Evolutionary conservation across 2,888 invertebrate species (phyloP), one percentile per base, ranked within the genome.

Genomic region (Cantharis flavilabris): DNA sequence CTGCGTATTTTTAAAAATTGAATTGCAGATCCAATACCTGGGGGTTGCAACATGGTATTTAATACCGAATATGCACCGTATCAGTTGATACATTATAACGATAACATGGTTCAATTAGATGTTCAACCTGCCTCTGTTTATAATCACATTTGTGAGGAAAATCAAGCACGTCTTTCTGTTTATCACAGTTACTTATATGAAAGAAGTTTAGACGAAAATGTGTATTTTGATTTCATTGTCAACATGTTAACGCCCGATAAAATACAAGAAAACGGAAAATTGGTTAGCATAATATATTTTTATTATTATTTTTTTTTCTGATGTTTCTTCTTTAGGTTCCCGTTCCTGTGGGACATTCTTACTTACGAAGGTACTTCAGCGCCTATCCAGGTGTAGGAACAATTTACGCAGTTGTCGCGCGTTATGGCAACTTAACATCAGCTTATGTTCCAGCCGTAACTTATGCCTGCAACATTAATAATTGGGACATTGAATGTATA

Each of bases 21-120:
- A n/a, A 49, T 72, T 65, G 78, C 87, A 95, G 95, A 92, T 85
- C 95, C 95, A 0, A 88, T 94, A 80, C 95, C 95, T 16, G 96
- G 96, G 62, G 95, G 94, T 16, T 95, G 95, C 85, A 95, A 94
- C 84, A 90, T 93, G 90, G 93, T 93, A 83, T 92, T 92, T 81
- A 87, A 91, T 63, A 81, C 79, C 2, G 88, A 90, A 80, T 89
- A 90, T 80, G 91, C 93, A 9, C 94, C 95, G 0, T 93, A 90
- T 83, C 89, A 93, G 83, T 86, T 86, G 71, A 80, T 92, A 23
- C 80, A 77, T 2, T 85, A 88, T 73, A 86, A 85, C 69, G 81
- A 88, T 81, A 80, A 88, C 20, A 85, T 90, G 70, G 89, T 94
- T 9, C 86, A 84, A 14, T 90, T 94, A 1, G 91, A 92, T 71